Conservation (phyloP, 2,797 vertebrate species). For the Myiotriccus ornatus region DNA sequence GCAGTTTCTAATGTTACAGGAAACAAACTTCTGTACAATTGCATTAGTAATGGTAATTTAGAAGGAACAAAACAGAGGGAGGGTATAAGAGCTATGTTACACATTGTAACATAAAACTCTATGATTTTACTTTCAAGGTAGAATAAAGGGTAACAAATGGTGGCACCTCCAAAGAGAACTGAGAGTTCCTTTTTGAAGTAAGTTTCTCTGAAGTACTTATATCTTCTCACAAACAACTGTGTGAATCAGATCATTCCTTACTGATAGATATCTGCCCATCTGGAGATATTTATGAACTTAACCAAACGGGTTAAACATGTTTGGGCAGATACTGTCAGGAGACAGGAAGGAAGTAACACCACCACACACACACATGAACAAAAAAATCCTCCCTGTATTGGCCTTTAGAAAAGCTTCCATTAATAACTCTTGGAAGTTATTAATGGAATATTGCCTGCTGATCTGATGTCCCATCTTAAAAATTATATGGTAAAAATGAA, state of each 20-base stretch:
- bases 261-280: background rate
- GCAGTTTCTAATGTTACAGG: background rate
- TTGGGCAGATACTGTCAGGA: background rate
- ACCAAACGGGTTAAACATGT: constrained; percentile 21
- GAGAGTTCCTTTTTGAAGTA: background rate
- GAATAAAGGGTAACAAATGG: background rate
- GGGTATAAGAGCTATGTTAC: background rate
- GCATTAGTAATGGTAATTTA: background rate
- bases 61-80: background rate
- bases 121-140: background rate
- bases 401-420: background rate
- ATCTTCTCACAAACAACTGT: background rate
- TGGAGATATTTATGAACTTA: constrained; percentile 10
- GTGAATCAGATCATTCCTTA: background rate
- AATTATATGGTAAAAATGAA: background rate
- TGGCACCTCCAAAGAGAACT: background rate
- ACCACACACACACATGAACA: background rate
- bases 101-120: background rate
- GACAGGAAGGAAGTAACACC: background rate
- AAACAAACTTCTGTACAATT: background rate
- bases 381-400: background rate
- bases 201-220: background rate
- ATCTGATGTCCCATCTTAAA: background rate
- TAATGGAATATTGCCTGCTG: background rate
- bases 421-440: background rate